These are phyloP conservation scores for Anolis sagrei DNA, from an alignment of 2,113 vertebrate genomes.

Conservation along the genomic window DNA sequence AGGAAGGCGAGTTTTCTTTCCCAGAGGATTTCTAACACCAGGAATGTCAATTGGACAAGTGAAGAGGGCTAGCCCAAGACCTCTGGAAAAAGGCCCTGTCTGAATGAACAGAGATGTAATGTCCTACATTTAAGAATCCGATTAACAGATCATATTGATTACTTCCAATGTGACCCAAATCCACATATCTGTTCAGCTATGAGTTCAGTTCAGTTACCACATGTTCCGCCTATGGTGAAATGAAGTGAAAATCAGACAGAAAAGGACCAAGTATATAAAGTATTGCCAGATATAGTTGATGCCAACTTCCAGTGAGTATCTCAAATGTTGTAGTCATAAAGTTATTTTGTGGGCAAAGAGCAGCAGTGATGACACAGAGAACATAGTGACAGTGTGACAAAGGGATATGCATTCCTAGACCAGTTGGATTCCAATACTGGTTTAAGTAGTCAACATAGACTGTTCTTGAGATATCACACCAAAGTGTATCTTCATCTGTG, in stretches of 20 bases:
- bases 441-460: too few relatives aligned
- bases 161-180: neutral
- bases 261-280: neutral
- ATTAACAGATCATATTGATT: neutral
- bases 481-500: neutral
- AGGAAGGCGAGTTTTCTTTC: neutral
- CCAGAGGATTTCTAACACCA: neutral
- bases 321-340: too few relatives aligned
- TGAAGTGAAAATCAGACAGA: neutral
- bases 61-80: neutral
- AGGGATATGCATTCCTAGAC: too few relatives aligned
- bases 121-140: neutral
- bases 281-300: neutral
- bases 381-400: too few relatives aligned
- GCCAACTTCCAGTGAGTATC: too few relatives aligned
- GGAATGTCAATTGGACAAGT: neutral
- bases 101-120: neutral
- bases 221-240: neutral
- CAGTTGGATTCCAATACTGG: too few relatives aligned
- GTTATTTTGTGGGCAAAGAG: too few relatives aligned
- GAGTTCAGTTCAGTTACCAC: neutral
- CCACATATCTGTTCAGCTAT: neutral
- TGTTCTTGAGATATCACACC: neutral
- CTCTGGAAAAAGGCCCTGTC: neutral
- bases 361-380: too few relatives aligned